These are phyloP conservation scores for Microtus richardsoni DNA, from an alignment of 2,113 vertebrate genomes.

Conservation along the genomic window DNA sequence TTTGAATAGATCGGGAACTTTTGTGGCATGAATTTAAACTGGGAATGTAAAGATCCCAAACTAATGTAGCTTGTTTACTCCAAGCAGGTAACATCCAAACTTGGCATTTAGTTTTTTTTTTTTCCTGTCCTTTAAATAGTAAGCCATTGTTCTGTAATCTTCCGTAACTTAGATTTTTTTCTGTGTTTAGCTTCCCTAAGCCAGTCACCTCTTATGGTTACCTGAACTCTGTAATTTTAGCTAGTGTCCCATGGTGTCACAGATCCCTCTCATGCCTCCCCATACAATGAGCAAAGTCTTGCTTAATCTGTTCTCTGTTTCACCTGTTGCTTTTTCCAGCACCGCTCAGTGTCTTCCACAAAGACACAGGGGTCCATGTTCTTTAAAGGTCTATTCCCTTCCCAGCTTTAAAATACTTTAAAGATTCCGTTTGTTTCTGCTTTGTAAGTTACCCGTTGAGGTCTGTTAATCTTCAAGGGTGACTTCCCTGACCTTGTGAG, in stretches of 20 bases:
- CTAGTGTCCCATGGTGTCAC: background rate
- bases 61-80: background rate
- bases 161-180: background rate
- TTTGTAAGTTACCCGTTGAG: background rate
- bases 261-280: background rate
- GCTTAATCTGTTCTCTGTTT: background rate
- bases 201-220: background rate
- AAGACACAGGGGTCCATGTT: background rate
- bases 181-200: background rate
- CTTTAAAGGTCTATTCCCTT: background rate
- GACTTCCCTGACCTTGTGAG: background rate
- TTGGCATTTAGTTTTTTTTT: background rate
- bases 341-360: rapidly evolving
- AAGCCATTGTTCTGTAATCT: background rate
- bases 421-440: background rate
- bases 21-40: slow-evolving; percentile 6
- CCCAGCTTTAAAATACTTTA: background rate
- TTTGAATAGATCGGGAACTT: slow-evolving; percentile 36
- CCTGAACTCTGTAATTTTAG: slow-evolving; percentile 42
- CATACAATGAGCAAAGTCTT: background rate
- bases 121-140: background rate
- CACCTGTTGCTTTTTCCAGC: background rate
- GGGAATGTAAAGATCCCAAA: background rate
- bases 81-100: background rate
- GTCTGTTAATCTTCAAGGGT: background rate